Base-by-base conservation (phyloP, 1,140 invertebrate genomes). In the Ctenoplectra terminalis region DNA sequence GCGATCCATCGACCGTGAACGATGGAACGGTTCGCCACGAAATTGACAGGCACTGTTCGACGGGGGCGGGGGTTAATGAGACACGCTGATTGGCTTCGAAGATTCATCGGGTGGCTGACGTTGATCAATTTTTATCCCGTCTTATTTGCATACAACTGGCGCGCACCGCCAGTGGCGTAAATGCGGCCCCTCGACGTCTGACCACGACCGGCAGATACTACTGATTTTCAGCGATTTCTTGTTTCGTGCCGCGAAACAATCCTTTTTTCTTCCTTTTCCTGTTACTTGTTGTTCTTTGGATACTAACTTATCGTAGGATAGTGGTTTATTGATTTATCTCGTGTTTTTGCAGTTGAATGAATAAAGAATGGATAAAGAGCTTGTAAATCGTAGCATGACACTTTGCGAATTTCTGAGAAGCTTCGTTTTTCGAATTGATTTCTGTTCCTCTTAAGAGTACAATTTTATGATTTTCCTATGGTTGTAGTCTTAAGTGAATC, bases 131-230 rank as follows among this genome's bases (percentile, higher is more conserved):
- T 90, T 90, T 90, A 89, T 84, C 81, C 84, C 26, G 67, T 73
- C 82, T 86, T 89, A 90, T 90, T 90, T 90, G 88, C 88, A 90
- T 90, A 90, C 88, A 90, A 89, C 88, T 75, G 78, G 86, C 87
- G 61, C 72, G 72, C 67, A 82, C 61, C 73, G 82, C 60, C 88
- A 89, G 84, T 89, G 87, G 83, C 85, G 88, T 83, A 87, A 82
- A 82, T 73, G 23, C 56, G 20, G 64, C 43, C 48, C 11, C 61
- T 11, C 23, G 34, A 43, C 17, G 52, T 74, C 77, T 83, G 82
- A 63, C 77, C 70, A 54, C 69, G 52, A 31, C 34, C 15, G 46
- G 23, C 23, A 56, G 52, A 61, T 81, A 83, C 82, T 81, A 83
- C 82, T 83, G 82, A 52, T 66, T 74, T 23, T n/a, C 34, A 13